phyloP scores from a whole-genome alignment of 2,888 invertebrate species.

The Lasioglossum malachurum region DNA sequence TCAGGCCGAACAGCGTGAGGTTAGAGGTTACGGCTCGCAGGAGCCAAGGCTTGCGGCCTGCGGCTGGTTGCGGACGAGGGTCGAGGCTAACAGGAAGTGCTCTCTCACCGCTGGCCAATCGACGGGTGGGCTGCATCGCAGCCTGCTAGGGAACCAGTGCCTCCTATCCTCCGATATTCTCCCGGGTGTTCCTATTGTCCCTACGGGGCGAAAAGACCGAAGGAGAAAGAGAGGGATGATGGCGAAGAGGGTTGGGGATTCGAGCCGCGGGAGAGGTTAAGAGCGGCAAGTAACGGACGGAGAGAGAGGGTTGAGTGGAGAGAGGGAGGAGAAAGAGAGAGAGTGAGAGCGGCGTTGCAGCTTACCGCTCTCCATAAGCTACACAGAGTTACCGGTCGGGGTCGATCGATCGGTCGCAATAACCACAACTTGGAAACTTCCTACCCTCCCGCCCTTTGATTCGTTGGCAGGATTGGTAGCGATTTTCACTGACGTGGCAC shows the following conservation, averaged over 20 bases:
- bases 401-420: constrained; percentile 68
- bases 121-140: constrained; percentile 64
- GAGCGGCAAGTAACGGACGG: constrained; percentile 49
- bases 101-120: constrained; percentile 75
- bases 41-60: constrained; percentile 77
- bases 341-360: constrained; percentile 21
- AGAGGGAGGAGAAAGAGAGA: not conserved
- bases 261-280: constrained; percentile 46
- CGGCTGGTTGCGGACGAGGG: constrained; percentile 77
- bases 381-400: constrained; percentile 55
- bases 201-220: constrained; percentile 48
- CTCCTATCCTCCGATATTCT: constrained; percentile 71
- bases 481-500: constrained; percentile 69
- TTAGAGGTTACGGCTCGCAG: constrained; percentile 74
- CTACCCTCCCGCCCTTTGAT: constrained; percentile 64
- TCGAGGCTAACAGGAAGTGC: constrained; percentile 78
- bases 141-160: constrained; percentile 56
- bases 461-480: constrained; percentile 66
- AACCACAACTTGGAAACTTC: constrained; percentile 71
- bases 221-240: not conserved
- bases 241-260: constrained; percentile 45
- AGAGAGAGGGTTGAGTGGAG: not conserved
- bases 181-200: constrained; percentile 68
- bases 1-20: constrained; percentile 72
- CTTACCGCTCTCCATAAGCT: constrained; percentile 43